phyloP scores from a whole-genome alignment of 2,888 invertebrate genomes.

The Noctuana brunneofusca region DNA sequence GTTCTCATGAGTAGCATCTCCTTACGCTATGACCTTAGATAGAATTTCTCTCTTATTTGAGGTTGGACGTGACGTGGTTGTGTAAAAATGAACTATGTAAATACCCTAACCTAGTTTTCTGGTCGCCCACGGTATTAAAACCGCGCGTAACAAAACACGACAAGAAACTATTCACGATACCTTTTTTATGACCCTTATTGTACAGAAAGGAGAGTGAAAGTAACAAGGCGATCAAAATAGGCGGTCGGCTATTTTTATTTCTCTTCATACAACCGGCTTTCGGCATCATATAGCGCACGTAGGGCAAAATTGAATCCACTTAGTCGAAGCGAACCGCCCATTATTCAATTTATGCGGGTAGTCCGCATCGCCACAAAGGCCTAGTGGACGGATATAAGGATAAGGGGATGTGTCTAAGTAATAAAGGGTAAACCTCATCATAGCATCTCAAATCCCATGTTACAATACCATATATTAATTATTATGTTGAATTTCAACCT shows the following conservation, averaged over 20 bases:
- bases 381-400: conserved; percentile 43
- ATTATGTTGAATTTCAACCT: conserved; percentile 1
- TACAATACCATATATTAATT: background rate
- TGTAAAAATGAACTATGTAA: too few relatives aligned
- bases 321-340: conserved; percentile 60
- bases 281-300: conserved; percentile 52
- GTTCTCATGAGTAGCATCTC: too few relatives aligned
- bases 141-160: conserved; percentile 17
- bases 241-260: conserved; percentile 34
- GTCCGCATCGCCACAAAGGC: conserved; percentile 56
- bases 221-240: conserved; percentile 25
- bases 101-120: conserved; percentile 17
- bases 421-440: conserved; percentile 27
- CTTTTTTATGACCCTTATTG: background rate
- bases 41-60: too few relatives aligned
- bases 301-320: conserved; percentile 73
- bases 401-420: conserved; percentile 20
- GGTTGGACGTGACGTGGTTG: too few relatives aligned
- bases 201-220: conserved; percentile 25
- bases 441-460: background rate
- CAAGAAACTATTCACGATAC: conserved; percentile 28
- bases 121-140: conserved; percentile 21
- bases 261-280: conserved; percentile 36
- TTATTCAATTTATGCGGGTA: conserved; percentile 74
- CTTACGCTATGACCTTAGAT: too few relatives aligned